Evolutionary conservation across 2,797 vertebrate species (phyloP), one percentile per base, ranked within the genome.

Genomic region (Pantherophis vulpinus): DNA sequence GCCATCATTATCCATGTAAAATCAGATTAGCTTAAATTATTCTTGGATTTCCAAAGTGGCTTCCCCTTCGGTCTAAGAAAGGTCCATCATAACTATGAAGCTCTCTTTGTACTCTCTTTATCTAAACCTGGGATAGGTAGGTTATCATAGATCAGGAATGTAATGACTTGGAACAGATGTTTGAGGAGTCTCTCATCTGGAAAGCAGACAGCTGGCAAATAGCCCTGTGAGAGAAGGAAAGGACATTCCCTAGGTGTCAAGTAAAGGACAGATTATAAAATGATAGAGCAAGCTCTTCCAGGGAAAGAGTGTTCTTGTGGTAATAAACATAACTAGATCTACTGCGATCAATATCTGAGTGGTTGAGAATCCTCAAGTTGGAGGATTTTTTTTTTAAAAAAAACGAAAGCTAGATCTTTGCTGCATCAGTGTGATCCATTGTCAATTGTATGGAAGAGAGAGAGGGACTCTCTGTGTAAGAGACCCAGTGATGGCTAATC

Each of bases 81-180:
- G 20, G 23, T 66, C 59, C 56, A 12, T 55, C 20, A 27, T 83
- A 60, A 37, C n/a, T n/a, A 25, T 87, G 86, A 55, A 59, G 37
- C n/a, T 59, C 42, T 58, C 14, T n/a, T 23, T 3, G 10, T 20
- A 12, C 29, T 61, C 3, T 58, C 1, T 42, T 61, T 54, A 79
- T 42, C 18, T 18, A 86, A 88, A 59, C 12, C 14, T 60, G n/a
- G 55, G 86, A 86, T 66, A 86, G 88, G 61, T 88, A 55, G 88
- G 63, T 61, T 92, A 88, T 47, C 87, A 63, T 27, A 42, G 55
- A 70, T 91, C 66, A 88, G 86, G 66, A 66, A 89, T 66, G 58
- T 88, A 92, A 91, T 92, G 86, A 93, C 56, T 89, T 93, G 91
- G 58, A 70, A 89, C 86, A 70, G 61, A 79, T 86, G 29, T 54